Evolutionary conservation across 1,140 invertebrate genomes (phyloP), one percentile per base, ranked within the genome.

Genomic region (Cheumatopsyche charites): DNA sequence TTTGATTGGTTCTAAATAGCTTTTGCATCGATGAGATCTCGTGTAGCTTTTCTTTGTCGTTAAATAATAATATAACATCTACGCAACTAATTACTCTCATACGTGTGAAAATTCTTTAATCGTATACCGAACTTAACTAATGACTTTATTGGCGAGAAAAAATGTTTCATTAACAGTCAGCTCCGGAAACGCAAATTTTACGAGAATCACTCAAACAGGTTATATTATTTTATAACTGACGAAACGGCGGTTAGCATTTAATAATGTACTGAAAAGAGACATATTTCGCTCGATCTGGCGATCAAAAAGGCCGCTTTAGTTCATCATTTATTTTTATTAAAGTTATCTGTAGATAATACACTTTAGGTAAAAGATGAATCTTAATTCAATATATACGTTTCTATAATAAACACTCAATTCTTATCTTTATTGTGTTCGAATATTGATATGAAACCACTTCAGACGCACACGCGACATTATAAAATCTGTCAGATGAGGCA

Each of bases 401-500:
- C 15, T 2, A n/a, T 3, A 47, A 13, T 47, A 47, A 36, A 36
- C 29, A 36, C 9, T 47, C 3, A 12, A 47, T n/a, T 13, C 23
- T 58, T 58, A 58, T 58, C 55, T 58, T 58, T 26, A 25, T 58
- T 58, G 25, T 58, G 17, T 13, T 25, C 21, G 23, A 58, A 36
- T 36, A 36, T 36, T 23, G 55, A 58, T 58, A 25, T 12, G 55
- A 17, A 23, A 19, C 55, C 55, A 58, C 55, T 58, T 58, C 55
- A 58, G 55, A 58, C 25, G n/a, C 23, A 26, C 23, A 58, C 2
- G 21, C 55, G 21, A 19, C 23, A 58, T 58, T 25, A 58, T 58
- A 58, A 58, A 58, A 58, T 58, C 55, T 58, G 55, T 58, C 55
- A 58, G 9, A 25, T n/a, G 55, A 58, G 55, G 55, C 55, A 58